Percentiles rank a stretch among this genome's conserved stretches.
phyloP scores from a whole-genome alignment of 2,888 invertebrate species.

The Neoaliturus tenellus region DNA sequence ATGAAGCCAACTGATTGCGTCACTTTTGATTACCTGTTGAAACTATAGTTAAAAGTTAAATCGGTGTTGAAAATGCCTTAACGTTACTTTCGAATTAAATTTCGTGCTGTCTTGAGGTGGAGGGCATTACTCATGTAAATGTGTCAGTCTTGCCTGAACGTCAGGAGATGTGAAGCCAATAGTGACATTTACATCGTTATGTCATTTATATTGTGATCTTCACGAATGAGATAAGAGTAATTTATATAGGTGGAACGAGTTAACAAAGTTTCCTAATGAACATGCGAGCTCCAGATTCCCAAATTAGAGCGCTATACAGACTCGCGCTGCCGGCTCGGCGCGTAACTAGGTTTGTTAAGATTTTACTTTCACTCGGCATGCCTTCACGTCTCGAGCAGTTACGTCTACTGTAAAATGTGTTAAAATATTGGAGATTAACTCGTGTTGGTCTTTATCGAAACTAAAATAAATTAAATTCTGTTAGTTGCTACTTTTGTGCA shows the following conservation, averaged over 20 bases:
- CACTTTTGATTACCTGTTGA: conserved; percentile 34
- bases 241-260: conserved; percentile 13
- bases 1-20: conserved; percentile 42
- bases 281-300: conserved; percentile 16
- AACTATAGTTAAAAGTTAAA: conserved; percentile 29
- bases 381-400: background rate
- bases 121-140: background rate
- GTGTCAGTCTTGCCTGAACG: background rate
- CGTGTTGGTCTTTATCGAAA: too few species aligned
- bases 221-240: background rate
- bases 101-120: background rate
- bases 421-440: too few species aligned
- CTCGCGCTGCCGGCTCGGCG: background rate
- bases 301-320: conserved; percentile 28
- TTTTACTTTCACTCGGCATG: background rate
- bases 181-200: background rate
- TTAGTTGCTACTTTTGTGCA: too few species aligned
- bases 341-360: background rate
- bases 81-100: background rate
- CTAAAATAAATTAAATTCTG: too few species aligned
- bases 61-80: background rate
- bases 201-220: background rate
- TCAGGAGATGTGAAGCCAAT: background rate
- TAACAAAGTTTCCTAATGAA: conserved; percentile 37
- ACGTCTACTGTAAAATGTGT: too few species aligned